Percentiles rank a stretch among this genome's conserved stretches.
Evolutionary conservation across 1,140 invertebrate genomes (phyloP).

Genomic region (Nymphalis io): DNA sequence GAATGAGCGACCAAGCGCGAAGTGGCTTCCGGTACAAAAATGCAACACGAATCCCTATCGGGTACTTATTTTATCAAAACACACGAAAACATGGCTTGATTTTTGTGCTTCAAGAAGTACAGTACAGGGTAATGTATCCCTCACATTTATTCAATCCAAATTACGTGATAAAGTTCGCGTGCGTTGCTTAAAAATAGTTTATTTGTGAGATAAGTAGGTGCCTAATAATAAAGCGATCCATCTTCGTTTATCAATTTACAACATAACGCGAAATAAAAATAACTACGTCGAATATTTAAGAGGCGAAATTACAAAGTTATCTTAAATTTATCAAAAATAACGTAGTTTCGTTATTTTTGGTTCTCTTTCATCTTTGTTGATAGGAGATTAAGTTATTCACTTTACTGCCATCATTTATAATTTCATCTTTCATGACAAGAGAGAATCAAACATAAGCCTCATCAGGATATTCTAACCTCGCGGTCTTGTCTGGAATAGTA

Average conservation of each 20-base stretch:
- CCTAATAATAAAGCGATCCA: not conserved
- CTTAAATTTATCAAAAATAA: conserved; percentile 1
- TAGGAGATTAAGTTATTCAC: not conserved
- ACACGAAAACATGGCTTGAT: too few relatives aligned
- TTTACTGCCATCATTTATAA: not conserved
- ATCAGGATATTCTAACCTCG: too few relatives aligned
- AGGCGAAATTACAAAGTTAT: conserved; percentile 1
- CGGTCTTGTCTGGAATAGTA: too few relatives aligned
- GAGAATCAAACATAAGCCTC: too few relatives aligned
- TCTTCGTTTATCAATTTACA: not conserved
- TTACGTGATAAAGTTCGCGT: too few relatives aligned
- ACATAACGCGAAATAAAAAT: not conserved
- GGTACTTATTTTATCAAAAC: not conserved
- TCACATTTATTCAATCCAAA: too few relatives aligned
- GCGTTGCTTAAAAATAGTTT: too few relatives aligned
- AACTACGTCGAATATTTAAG: not conserved
- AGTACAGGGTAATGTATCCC: too few relatives aligned
- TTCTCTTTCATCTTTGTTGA: conserved; percentile 7
- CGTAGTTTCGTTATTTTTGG: too few relatives aligned
- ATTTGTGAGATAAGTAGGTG: not conserved
- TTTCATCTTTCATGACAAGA: too few relatives aligned
- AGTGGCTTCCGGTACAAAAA: conserved; percentile 6
- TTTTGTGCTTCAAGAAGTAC: too few relatives aligned
- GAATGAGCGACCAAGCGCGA: not conserved
- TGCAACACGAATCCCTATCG: not conserved